A percentile compares a stretch with the other conserved stretches of the same genome.
Evolutionary conservation across 1,140 invertebrate species (phyloP).

Genomic region (Luehdorfia chinensis): DNA sequence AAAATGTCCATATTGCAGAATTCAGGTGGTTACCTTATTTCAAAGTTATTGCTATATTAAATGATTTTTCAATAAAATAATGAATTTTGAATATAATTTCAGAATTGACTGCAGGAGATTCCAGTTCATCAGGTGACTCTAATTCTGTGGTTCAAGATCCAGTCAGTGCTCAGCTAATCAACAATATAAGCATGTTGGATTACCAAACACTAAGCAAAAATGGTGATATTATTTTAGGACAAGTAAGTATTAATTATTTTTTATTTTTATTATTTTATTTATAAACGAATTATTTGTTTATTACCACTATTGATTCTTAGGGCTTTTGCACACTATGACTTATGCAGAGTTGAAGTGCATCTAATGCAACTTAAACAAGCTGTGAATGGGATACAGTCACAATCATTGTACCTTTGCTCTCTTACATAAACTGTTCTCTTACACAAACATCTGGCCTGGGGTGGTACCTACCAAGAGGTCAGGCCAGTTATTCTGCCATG

Average conservation of each 20-base stretch:
- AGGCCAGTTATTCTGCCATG: too few relatives aligned
- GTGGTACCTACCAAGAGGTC: too few relatives aligned
- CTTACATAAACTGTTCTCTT: too few relatives aligned
- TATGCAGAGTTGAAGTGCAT: too few relatives aligned
- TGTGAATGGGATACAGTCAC: too few relatives aligned
- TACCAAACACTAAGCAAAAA: constrained; percentile 74
- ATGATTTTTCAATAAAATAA: too few relatives aligned
- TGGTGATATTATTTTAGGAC: constrained; percentile 58
- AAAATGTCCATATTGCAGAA: constrained; percentile 41
- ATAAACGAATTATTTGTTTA: too few relatives aligned
- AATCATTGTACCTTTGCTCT: too few relatives aligned
- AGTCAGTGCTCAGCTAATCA: constrained; percentile 73
- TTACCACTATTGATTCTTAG: too few relatives aligned
- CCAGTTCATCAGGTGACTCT: constrained; percentile 67
- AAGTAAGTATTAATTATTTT: constrained; percentile 32
- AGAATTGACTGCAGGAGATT: constrained; percentile 64
- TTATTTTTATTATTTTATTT: constrained; percentile 5
- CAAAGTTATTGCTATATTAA: neutral
- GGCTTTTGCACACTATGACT: too few relatives aligned
- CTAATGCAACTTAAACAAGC: too few relatives aligned
- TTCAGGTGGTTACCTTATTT: constrained; percentile 32
- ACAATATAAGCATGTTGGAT: constrained; percentile 75
- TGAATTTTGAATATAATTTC: constrained; percentile 9
- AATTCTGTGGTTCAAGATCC: constrained; percentile 70
- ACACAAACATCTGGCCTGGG: too few relatives aligned